Base-by-base conservation (phyloP, 2,888 invertebrate genomes). In the Isoperla grammatica region DNA sequence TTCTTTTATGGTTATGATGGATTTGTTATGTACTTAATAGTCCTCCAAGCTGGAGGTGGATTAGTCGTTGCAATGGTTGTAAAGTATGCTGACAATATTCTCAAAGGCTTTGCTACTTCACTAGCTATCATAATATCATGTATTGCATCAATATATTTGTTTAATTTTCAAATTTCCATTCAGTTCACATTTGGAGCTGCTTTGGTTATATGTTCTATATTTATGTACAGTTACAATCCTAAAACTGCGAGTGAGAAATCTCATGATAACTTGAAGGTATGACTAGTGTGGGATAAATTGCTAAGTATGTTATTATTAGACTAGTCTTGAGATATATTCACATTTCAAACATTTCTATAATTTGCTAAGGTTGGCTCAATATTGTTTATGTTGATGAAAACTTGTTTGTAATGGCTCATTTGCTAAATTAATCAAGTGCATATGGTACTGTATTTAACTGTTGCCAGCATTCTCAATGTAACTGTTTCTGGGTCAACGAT, bases 21-120 rank as follows among this genome's bases (percentile, higher is more conserved):
- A 48, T 95, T 96, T 71, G 85, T 93, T 66, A 87, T 80, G 84
- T 99, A 94, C 71, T 81, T 97, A 58, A 87, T 99, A 2, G 72
- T 90, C 19, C 76, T 95, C 53, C 96, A 98, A 78, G 96, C 97
- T 0, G 86, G 91, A 15, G 98, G 99, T 1, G 99, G 99, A 3
- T 81, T 99, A 1, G 86, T 98, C 57, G 98, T 99, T 6, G 99
- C 99, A 0, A 87, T 98, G 66, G 99, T 99, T 2, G 96, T 99
- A 23, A 99, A 99, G 79, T 98, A 98, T 74, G 98, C 99, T 0
- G 99, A 99, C 75, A 99, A 99, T 76, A 99, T 99, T 71, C 79
- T 99, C 5, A 99, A 93, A 77, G 98, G 98, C 19, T 98, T 98
- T 72, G 97, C 98, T 43, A 98, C 98, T 0, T 98, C 98, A 0